Evolutionary conservation across 2,797 vertebrate species (phyloP).

Genomic region (Spheniscus humboldti): DNA sequence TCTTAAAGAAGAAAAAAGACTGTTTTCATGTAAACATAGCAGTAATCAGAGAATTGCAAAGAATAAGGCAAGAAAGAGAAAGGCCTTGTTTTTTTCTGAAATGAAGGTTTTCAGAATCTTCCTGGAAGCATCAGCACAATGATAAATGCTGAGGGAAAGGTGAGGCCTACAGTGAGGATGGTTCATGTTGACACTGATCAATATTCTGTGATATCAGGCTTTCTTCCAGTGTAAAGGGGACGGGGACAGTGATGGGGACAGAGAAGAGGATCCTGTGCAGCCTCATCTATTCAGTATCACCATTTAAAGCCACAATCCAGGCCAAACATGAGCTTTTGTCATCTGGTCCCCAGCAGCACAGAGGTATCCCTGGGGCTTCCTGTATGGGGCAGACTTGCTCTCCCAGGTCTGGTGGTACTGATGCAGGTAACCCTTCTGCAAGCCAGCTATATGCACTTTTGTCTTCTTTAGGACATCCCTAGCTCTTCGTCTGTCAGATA

Average conservation of each 20-base stretch:
- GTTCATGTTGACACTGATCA: background rate
- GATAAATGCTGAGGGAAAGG: slow-evolving; percentile 10
- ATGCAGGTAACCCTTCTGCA: background rate
- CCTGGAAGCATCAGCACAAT: background rate
- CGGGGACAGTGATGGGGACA: background rate
- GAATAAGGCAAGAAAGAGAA: background rate
- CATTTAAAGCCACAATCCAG: background rate
- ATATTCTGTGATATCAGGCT: background rate
- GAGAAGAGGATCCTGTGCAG: background rate
- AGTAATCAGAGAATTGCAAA: background rate
- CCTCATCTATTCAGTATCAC: background rate
- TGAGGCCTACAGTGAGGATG: background rate
- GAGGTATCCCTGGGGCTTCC: background rate
- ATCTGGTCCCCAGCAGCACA: background rate
- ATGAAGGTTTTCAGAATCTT: background rate
- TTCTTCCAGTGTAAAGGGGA: slow-evolving; percentile 7
- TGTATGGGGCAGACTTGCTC: background rate
- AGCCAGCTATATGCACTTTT: background rate
- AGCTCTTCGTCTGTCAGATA: background rate
- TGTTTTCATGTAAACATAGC: background rate
- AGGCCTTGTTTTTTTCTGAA: background rate
- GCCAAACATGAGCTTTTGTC: background rate
- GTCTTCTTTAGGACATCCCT: background rate
- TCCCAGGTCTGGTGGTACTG: background rate
- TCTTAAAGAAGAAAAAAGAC: background rate